Evolutionary conservation across 2,797 vertebrate genomes (phyloP).

Genomic region (Dendrocincla tyrannina): DNA sequence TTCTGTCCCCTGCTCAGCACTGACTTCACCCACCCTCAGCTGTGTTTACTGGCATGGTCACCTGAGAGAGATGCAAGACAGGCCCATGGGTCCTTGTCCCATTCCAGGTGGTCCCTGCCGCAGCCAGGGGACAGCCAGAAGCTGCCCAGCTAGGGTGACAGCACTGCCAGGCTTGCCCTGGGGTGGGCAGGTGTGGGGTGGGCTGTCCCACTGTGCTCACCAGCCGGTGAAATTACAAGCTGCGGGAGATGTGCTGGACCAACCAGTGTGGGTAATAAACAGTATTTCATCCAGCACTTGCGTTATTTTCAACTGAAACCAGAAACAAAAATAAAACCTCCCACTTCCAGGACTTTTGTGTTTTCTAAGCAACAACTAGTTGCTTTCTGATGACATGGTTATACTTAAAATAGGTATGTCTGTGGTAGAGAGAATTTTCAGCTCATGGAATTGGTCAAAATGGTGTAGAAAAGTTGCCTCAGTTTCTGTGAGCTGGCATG

Average conservation of each 20-base stretch:
- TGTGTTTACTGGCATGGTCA: neutral
- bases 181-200: neutral
- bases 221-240: neutral
- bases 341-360: constrained; percentile 7
- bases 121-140: neutral
- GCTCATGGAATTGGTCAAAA: neutral
- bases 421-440: constrained; percentile 18
- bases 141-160: accelerated
- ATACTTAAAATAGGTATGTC: constrained; percentile 19
- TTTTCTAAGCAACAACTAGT: constrained; percentile 27
- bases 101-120: neutral
- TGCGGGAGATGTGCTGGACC: neutral
- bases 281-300: neutral
- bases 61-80: neutral
- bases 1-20: neutral
- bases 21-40: neutral
- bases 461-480: neutral
- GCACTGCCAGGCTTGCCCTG: neutral
- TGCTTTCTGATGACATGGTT: neutral
- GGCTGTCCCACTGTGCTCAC: neutral
- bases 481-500: neutral
- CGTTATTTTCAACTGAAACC: neutral
- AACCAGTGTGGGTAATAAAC: neutral
- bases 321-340: constrained; percentile 42
- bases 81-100: neutral